Conservation (phyloP, 2,797 vertebrate species). For the Salarias fasciatus region DNA sequence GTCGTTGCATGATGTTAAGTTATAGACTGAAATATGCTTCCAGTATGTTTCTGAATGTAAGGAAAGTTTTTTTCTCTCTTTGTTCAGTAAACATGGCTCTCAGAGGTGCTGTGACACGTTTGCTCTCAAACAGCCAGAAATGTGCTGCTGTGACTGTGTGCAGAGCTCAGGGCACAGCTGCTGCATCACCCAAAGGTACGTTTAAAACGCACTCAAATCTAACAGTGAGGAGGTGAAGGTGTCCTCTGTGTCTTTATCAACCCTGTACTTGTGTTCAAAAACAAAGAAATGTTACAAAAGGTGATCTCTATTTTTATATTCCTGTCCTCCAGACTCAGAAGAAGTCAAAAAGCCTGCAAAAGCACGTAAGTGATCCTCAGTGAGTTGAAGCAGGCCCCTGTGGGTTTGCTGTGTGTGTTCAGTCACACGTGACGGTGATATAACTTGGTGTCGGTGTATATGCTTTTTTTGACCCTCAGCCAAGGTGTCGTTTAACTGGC, state of each 20-base stretch:
- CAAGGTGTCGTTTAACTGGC: conserved; percentile 85
- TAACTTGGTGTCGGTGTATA: conserved; percentile 24
- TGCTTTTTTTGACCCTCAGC: conserved; percentile 65
- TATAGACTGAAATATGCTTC: neutral
- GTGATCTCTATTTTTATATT: neutral
- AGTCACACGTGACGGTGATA: conserved; percentile 31
- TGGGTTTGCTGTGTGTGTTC: neutral
- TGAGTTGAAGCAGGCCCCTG: neutral
- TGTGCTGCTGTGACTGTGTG: conserved; percentile 48
- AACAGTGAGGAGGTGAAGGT: too few relatives aligned
- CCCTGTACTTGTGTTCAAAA: too few relatives aligned
- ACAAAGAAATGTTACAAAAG: neutral
- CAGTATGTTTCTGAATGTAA: neutral
- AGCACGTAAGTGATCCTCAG: conserved; percentile 47
- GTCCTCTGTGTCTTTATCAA: too few relatives aligned
- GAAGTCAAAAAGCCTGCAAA: conserved; percentile 59
- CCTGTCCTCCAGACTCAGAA: conserved; percentile 59
- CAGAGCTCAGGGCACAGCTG: conserved; percentile 77
- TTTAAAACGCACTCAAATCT: neutral
- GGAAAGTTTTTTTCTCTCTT: neutral
- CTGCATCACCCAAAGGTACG: conserved; percentile 56
- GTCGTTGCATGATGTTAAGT: too few relatives aligned
- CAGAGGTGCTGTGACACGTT: conserved; percentile 62
- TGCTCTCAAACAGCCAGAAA: conserved; percentile 72
- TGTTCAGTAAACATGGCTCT: conserved; percentile 76